Conservation (phyloP, 2,888 invertebrate species). For the Elegia similella region DNA sequence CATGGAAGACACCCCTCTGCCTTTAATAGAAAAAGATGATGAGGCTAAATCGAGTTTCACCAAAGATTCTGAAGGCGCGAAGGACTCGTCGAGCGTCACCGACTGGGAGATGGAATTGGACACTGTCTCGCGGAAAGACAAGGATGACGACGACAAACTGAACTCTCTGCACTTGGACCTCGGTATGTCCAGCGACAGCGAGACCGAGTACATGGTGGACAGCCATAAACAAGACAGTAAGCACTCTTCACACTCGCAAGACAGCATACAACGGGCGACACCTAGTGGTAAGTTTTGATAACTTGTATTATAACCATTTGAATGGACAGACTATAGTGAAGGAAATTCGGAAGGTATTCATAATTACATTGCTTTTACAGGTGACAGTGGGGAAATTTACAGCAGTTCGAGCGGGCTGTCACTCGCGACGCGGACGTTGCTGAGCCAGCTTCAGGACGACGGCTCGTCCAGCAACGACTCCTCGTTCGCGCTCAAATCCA, state of each 20-base stretch:
- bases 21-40: conserved; percentile 51
- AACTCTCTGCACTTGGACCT: conserved; percentile 73
- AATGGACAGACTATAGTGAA: too few relatives aligned
- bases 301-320: too few relatives aligned
- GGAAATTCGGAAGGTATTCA: neutral
- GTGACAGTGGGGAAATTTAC: conserved; percentile 67
- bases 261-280: conserved; percentile 54
- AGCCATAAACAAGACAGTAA: conserved; percentile 55
- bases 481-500: conserved; percentile 67
- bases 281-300: conserved; percentile 59
- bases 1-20: conserved; percentile 49
- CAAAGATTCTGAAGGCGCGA: conserved; percentile 56
- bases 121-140: conserved; percentile 69
- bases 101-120: conserved; percentile 85
- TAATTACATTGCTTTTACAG: conserved; percentile 50
- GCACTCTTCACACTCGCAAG: conserved; percentile 53
- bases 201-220: conserved; percentile 64
- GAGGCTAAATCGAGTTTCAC: conserved; percentile 48
- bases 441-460: conserved; percentile 79
- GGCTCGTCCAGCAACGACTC: conserved; percentile 79
- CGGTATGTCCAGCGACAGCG: conserved; percentile 78
- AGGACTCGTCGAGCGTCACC: conserved; percentile 67
- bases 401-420: conserved; percentile 62
- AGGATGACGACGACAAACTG: conserved; percentile 68
- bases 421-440: conserved; percentile 69